Conservation (phyloP, 1,140 invertebrate species). For the Chironomus tepperi region DNA sequence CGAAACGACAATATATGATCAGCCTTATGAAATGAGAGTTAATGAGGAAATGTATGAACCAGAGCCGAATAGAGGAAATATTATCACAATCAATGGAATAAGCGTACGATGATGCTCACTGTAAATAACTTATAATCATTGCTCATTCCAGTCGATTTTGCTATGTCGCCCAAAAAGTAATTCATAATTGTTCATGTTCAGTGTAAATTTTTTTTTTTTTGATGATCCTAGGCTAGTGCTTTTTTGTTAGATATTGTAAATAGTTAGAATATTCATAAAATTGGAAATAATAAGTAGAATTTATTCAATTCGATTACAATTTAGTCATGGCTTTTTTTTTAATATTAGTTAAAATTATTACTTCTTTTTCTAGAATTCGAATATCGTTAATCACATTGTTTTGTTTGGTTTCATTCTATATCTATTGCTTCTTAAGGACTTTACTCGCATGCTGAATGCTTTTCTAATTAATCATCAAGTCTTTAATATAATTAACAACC, state of each 20-base stretch:
- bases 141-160: slow-evolving; percentile 4
- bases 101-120: slow-evolving; percentile 49
- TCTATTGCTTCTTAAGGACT: neutral
- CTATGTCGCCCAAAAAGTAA: slow-evolving; percentile 6
- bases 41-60: slow-evolving; percentile 61
- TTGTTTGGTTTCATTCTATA: neutral
- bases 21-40: slow-evolving; percentile 49
- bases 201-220: too few species aligned
- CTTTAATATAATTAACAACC: slow-evolving; percentile 44
- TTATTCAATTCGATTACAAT: neutral
- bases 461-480: slow-evolving; percentile 32
- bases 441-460: too few species aligned
- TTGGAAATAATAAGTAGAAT: neutral
- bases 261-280: neutral
- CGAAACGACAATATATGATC: slow-evolving; percentile 42
- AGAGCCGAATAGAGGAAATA: slow-evolving; percentile 52
- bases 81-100: slow-evolving; percentile 64
- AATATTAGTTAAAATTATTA: neutral
- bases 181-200: neutral
- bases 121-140: neutral
- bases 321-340: too few species aligned
- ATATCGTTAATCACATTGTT: neutral
- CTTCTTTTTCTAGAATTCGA: neutral
- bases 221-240: neutral
- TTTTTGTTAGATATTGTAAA: slow-evolving; percentile 1